phyloP scores from a whole-genome alignment of 2,888 invertebrate genomes.

The Leptinotarsa juncta region DNA sequence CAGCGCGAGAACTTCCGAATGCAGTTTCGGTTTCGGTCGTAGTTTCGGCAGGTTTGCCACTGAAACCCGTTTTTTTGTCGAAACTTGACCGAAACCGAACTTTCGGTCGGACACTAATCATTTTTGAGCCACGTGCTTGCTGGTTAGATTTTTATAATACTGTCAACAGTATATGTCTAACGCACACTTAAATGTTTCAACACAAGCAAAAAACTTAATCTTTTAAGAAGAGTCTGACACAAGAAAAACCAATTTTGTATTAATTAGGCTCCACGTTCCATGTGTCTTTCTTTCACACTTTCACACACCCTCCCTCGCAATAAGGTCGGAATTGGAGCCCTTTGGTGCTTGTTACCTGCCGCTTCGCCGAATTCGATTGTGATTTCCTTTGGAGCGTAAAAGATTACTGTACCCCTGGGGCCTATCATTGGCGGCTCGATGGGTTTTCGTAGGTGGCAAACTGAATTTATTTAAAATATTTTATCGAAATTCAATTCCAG shows the following conservation, averaged over 20 bases:
- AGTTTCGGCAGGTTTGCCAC: too few relatives aligned
- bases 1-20: too few relatives aligned
- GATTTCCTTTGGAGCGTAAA: conserved; percentile 12
- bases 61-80: too few relatives aligned
- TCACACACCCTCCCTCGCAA: neutral
- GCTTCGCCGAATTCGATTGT: conserved; percentile 4
- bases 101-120: too few relatives aligned
- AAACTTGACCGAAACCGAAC: too few relatives aligned
- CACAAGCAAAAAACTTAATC: neutral
- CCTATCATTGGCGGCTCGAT: neutral
- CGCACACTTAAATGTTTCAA: too few relatives aligned
- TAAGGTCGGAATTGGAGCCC: conserved; percentile 3
- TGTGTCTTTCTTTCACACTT: neutral
- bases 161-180: too few relatives aligned
- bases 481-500: too few relatives aligned
- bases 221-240: neutral
- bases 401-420: neutral
- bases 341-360: conserved; percentile 10
- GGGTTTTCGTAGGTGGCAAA: neutral
- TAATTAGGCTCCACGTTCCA: neutral
- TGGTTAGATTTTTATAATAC: too few relatives aligned
- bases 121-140: too few relatives aligned
- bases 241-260: neutral
- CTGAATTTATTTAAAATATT: too few relatives aligned
- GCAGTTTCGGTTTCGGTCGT: too few relatives aligned